Percentiles rank a stretch among this genome's conserved stretches.
phyloP scores from a whole-genome alignment of 2,888 invertebrate species.

The Caenorhabditis sp. region DNA sequence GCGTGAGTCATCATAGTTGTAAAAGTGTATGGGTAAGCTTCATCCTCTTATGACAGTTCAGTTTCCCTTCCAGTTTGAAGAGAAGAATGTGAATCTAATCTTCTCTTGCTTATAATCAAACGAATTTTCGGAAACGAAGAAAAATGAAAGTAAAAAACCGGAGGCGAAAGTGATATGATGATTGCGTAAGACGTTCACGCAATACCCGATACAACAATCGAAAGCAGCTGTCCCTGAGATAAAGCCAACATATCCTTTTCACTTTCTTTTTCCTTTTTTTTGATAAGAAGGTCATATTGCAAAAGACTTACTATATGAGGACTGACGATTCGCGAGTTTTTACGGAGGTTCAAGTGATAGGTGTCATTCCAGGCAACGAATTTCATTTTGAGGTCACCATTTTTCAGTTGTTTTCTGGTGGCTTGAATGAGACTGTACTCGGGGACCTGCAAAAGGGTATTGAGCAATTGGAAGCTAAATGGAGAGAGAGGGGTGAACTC shows the following conservation, averaged over 20 bases:
- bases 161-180: constrained; percentile 50
- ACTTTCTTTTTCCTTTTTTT: constrained; percentile 6
- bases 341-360: constrained; percentile 74
- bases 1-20: constrained; percentile 43
- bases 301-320: constrained; percentile 69
- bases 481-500: constrained; percentile 7
- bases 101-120: no score
- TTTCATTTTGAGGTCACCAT: constrained; percentile 62
- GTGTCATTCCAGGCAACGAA: constrained; percentile 80
- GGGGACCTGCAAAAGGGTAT: constrained; percentile 59
- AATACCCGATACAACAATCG: constrained; percentile 18
- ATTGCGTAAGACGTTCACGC: constrained; percentile 51
- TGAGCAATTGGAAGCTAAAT: background rate
- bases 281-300: constrained; percentile 50
- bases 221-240: constrained; percentile 23
- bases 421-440: constrained; percentile 65
- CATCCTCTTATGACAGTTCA: background rate
- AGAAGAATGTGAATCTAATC: no score
- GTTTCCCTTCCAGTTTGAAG: background rate
- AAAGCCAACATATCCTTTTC: constrained; percentile 4
- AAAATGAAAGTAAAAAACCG: constrained; percentile 25
- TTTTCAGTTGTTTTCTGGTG: constrained; percentile 36
- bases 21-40: constrained; percentile 23
- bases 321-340: constrained; percentile 76
- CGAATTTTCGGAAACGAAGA: background rate